Evolutionary conservation across 2,113 vertebrate species (phyloP).

Genomic region (Chauna torquata): DNA sequence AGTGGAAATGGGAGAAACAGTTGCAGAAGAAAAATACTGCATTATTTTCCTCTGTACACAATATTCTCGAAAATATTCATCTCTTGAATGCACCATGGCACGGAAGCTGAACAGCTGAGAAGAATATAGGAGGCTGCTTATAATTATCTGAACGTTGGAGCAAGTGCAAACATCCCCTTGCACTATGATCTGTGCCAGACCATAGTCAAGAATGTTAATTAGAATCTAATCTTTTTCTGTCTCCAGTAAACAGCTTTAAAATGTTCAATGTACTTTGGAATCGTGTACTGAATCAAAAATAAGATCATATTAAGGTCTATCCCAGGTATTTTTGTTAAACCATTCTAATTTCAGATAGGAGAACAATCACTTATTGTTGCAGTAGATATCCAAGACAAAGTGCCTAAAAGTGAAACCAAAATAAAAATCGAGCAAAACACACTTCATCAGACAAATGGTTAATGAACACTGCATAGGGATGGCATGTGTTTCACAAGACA

Average conservation of each 20-base stretch:
- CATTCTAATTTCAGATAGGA: background rate
- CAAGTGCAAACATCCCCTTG: background rate
- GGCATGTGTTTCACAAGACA: background rate
- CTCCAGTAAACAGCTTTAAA: background rate
- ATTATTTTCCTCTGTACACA: background rate
- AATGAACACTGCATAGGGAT: background rate
- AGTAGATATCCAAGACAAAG: background rate
- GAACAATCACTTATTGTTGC: background rate
- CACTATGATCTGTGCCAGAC: background rate
- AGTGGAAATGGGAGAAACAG: background rate
- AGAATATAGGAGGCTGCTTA: background rate
- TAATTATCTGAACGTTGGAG: background rate
- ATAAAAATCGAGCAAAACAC: background rate
- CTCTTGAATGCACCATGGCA: background rate
- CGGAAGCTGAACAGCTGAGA: background rate
- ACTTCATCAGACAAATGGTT: background rate
- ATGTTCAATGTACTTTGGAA: background rate
- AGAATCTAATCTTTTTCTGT: background rate
- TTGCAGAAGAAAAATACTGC: background rate
- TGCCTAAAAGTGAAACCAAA: background rate
- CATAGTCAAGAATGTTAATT: background rate
- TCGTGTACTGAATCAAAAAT: background rate
- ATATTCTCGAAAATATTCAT: background rate
- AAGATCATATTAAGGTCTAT: background rate
- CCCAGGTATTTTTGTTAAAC: background rate